Evolutionary conservation across 2,113 vertebrate genomes (phyloP).

Genomic region (Nymphicus hollandicus): DNA sequence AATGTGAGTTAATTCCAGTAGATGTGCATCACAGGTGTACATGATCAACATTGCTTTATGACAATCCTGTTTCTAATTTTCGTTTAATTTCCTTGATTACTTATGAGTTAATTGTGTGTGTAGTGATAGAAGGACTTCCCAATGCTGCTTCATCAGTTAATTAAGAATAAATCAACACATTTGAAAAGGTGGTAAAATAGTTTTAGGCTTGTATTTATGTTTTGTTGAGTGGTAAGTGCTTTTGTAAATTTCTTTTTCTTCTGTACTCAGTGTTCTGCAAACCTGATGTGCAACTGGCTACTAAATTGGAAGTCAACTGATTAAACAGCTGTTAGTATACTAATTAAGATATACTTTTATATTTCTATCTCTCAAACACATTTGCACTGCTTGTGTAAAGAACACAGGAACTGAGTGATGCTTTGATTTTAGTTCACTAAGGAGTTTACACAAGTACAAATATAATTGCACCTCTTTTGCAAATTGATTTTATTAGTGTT

Average conservation of each 20-base stretch:
- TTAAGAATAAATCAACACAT: slow-evolving; percentile 68
- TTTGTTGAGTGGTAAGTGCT: slow-evolving; percentile 8
- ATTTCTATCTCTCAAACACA: background rate
- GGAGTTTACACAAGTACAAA: slow-evolving; percentile 57
- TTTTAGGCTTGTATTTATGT: background rate
- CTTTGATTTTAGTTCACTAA: slow-evolving; percentile 50
- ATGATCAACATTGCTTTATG: slow-evolving; percentile 57
- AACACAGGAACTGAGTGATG: slow-evolving; percentile 2
- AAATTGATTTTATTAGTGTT: slow-evolving; percentile 72
- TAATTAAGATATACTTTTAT: background rate
- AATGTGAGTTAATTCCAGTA: slow-evolving; percentile 35
- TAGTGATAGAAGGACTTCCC: slow-evolving; percentile 59
- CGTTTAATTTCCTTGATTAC: slow-evolving; percentile 72
- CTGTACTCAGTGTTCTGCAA: background rate
- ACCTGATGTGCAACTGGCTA: background rate
- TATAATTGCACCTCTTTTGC: slow-evolving; percentile 70
- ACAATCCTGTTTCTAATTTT: slow-evolving; percentile 69
- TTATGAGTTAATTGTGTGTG: slow-evolving; percentile 66
- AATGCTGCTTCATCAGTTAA: slow-evolving; percentile 69
- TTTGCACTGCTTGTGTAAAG: slow-evolving; percentile 1
- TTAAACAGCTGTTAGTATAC: background rate
- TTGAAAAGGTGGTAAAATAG: slow-evolving; percentile 43
- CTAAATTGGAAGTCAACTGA: background rate
- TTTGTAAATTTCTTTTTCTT: background rate
- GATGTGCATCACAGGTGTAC: slow-evolving; percentile 66